Base-by-base conservation (phyloP, 1,140 invertebrate species). In the Drosophila insularis region DNA sequence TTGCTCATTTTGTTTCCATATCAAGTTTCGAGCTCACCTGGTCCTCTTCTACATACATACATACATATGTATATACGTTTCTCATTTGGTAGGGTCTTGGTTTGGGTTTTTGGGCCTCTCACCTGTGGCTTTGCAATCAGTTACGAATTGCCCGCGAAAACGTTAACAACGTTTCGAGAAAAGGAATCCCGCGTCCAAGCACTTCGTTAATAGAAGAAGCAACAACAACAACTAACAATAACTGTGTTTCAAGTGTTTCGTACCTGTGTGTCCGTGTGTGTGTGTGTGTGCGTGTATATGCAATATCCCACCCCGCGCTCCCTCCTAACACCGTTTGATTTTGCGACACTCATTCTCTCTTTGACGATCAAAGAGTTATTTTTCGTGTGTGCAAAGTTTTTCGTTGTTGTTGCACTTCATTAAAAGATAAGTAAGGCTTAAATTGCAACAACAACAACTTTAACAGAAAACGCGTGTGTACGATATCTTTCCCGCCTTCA, bases 61-160 rank as follows among this genome's bases (percentile, higher is more conserved):
- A n/a, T n/a, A n/a, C n/a, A n/a, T n/a, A n/a, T n/a, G n/a, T n/a
- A n/a, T n/a, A n/a, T n/a, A 17, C 43, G 43, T 72, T 59, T 21
- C 37, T 19, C 32, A 69, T 62, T 71, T 77, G 27, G 27, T 27
- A 37, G 21, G 63, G 69, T 63, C 74, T 74, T 67, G 63, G 68
- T 35, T 27, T 37, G 10, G 35, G 35, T 64, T 59, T 61, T 63
- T 65, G 54, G 39, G 59, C 54, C 54, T 70, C 63, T 71, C 64
- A 71, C 70, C 81, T 71, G 67, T 64, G 39, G 60, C 63, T 55
- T 37, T 17, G 71, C 67, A 75, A 75, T 80, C 78, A 82, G 81
- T 86, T 74, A 78, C 78, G 62, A 81, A 81, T 86, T 75, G 56
- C 71, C 84, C 82, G 82, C 75, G 78, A 87, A 87, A 86, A 85